A percentile compares a stretch with the other conserved stretches of the same genome.
These are phyloP conservation scores for Abscondita cerata DNA, from an alignment of 2,888 invertebrate species.

Conservation along the genomic window DNA sequence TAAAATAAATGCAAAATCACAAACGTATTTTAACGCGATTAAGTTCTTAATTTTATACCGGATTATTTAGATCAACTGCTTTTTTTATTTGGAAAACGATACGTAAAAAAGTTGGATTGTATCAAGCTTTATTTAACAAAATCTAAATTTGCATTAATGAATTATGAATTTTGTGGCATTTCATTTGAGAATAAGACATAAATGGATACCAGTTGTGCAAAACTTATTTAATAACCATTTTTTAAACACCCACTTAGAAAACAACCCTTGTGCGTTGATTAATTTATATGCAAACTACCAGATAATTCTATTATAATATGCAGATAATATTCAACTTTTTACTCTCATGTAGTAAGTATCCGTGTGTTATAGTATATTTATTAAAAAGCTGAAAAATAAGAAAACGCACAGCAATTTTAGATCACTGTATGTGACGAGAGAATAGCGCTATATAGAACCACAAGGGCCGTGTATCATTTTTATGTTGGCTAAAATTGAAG, in stretches of 20 bases:
- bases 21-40: constrained; percentile 24
- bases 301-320: constrained; percentile 10
- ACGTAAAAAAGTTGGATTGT: constrained; percentile 25
- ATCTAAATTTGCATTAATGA: constrained; percentile 30
- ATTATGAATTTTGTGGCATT: constrained; percentile 30
- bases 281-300: constrained; percentile 23
- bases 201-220: constrained; percentile 16
- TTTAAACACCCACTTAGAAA: not conserved
- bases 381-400: constrained; percentile 21
- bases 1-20: constrained; percentile 31
- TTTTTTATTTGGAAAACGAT: constrained; percentile 36
- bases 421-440: constrained; percentile 32
- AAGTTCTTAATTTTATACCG: constrained; percentile 35
- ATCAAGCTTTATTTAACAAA: constrained; percentile 26
- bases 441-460: constrained; percentile 48
- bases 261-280: constrained; percentile 1
- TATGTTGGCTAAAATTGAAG: constrained; percentile 51
- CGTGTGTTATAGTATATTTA: constrained; percentile 2
- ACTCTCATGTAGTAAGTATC: constrained; percentile 2
- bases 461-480: constrained; percentile 53
- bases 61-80: constrained; percentile 40
- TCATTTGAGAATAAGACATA: constrained; percentile 15
- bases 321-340: too few species aligned
- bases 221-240: constrained; percentile 29
- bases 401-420: constrained; percentile 30